Conservation (phyloP, 2,113 vertebrate genomes). For the Piaya cayana region DNA sequence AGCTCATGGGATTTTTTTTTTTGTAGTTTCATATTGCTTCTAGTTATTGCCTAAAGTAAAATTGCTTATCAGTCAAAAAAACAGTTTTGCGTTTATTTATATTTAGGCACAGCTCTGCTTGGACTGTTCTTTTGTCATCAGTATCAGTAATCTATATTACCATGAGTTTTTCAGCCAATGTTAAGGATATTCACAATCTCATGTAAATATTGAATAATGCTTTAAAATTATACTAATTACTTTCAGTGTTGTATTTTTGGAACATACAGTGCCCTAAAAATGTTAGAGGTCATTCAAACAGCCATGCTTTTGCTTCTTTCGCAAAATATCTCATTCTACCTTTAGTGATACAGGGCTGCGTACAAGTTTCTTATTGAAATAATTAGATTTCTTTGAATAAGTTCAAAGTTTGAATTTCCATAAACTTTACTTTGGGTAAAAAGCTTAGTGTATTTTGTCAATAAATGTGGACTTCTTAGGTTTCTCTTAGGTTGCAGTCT, state of each 20-base stretch:
- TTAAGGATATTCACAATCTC: background rate
- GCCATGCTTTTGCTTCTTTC: background rate
- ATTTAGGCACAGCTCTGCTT: background rate
- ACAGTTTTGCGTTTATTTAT: background rate
- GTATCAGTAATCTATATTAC: background rate
- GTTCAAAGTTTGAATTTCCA: background rate
- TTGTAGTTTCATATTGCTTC: background rate
- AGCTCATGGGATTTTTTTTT: background rate
- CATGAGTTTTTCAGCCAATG: background rate
- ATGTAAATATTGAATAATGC: background rate
- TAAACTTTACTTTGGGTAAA: background rate
- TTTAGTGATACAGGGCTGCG: background rate
- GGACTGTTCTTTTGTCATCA: background rate
- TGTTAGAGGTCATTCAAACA: background rate
- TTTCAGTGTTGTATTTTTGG: background rate
- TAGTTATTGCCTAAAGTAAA: background rate
- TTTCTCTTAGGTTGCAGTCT: background rate
- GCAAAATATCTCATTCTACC: background rate
- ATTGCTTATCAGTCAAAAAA: background rate
- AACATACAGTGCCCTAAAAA: background rate
- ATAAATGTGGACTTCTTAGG: background rate
- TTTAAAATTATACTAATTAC: background rate
- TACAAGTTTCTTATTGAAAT: background rate
- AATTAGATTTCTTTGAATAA: background rate
- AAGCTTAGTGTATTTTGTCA: background rate